Conservation (phyloP, 2,888 invertebrate species). For the Gandaritis pyraliata region DNA sequence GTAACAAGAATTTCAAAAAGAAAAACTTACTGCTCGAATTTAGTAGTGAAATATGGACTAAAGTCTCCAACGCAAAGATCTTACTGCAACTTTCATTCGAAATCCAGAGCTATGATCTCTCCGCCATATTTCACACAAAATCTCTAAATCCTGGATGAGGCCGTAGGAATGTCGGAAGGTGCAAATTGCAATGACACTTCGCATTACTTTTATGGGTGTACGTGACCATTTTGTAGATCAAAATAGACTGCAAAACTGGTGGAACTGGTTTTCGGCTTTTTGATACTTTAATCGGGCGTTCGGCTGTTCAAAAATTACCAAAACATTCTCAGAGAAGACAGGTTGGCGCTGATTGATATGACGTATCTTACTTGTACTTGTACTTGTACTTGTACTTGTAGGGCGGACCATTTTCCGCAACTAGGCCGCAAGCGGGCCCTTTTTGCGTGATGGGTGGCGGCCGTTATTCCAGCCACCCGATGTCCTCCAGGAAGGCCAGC, state of each 20-base stretch:
- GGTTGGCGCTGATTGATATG: too few species aligned
- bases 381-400: too few species aligned
- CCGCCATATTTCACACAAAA: conserved; percentile 22
- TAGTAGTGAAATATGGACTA: not conserved
- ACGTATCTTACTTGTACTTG: too few species aligned
- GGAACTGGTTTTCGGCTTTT: not conserved
- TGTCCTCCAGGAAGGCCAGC: too few species aligned
- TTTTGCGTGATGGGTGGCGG: too few species aligned
- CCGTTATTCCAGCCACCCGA: too few species aligned
- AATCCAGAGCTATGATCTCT: conserved; percentile 11
- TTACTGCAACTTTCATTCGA: conserved; percentile 13
- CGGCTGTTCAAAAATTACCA: too few species aligned
- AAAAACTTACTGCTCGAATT: not conserved
- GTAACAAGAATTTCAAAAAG: too few species aligned
- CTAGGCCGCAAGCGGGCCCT: too few species aligned
- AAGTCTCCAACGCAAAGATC: not conserved
- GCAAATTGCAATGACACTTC: conserved; percentile 28
- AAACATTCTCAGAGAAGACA: too few species aligned
- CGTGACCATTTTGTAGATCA: conserved; percentile 16
- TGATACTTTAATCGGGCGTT: too few species aligned
- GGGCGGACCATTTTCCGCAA: too few species aligned
- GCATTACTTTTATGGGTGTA: conserved; percentile 18
- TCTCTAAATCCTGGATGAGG: conserved; percentile 30
- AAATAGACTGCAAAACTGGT: conserved; percentile 7
- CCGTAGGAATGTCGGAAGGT: conserved; percentile 26